Evolutionary conservation across 2,797 vertebrate genomes (phyloP), one percentile per base, ranked within the genome.

Genomic region (Naso thynnoides): DNA sequence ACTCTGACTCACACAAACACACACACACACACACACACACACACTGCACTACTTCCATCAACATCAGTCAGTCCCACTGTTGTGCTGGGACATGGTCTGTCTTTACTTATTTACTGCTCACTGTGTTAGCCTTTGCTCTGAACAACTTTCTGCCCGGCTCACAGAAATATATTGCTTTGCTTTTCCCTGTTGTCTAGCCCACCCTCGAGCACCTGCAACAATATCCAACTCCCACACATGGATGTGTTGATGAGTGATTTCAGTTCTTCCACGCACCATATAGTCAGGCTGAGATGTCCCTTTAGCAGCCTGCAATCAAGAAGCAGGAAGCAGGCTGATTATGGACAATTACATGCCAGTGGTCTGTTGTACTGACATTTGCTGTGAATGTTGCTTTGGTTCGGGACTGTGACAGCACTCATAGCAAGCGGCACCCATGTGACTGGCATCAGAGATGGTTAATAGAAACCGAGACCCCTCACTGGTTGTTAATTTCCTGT

Each of bases 331-430:
- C 83, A 73, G 87, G 95, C 94, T 96, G 96, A 96, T 96, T 95
- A 91, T 84, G 70, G 92, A 88, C 90, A 94, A 96, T 97, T 96
- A 95, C 93, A 95, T 95, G 88, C 85, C 76, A 91, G 91, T 93
- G 90, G 90, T 91, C 91, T 95, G 89, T 93, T 94, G 88, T 86
- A 78, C 90, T 93, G 87, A 88, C 91, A 91, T 31, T 88, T 88
- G 91, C 78, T 88, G 78, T 88, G 86, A 91, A 93, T 93, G 92
- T 90, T 86, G 91, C 31, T 10, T 31, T 84, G n/a, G 29, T 72
- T 78, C 90, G 87, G 90, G 93, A 47, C 47, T 44, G 19, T 24
- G 39, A 24, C 72, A 85, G 14, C 92, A 91, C 93, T 94, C 90
- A 94, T 86, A 56, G 72, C 85, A 79, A 75, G 86, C 90, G 90